A percentile compares a stretch with the other conserved stretches of the same genome.
phyloP scores from a whole-genome alignment of 1,140 invertebrate species.

The Leptestheria dahalacensis region DNA sequence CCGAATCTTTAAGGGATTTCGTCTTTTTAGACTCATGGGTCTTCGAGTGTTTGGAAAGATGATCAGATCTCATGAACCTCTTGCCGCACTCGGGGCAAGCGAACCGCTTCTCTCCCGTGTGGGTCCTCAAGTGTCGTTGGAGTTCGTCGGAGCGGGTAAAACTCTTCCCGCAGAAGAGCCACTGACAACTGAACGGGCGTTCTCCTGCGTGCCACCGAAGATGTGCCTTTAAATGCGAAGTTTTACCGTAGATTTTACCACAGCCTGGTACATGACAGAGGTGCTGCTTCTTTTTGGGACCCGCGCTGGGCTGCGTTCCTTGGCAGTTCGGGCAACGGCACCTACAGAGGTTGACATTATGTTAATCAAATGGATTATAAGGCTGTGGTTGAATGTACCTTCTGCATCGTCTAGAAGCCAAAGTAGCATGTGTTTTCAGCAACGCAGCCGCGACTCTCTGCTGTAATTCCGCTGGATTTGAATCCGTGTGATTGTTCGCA shows the following conservation, averaged over 20 bases:
- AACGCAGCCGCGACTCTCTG: slow-evolving; percentile 5
- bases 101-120: slow-evolving; percentile 91
- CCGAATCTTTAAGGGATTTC: not conserved
- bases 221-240: slow-evolving; percentile 53
- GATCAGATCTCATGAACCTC: slow-evolving; percentile 57
- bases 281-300: slow-evolving; percentile 68
- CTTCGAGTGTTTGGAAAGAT: slow-evolving; percentile 89
- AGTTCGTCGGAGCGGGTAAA: slow-evolving; percentile 95
- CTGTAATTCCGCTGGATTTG: slow-evolving; percentile 1
- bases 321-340: slow-evolving; percentile 23
- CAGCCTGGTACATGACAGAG: slow-evolving; percentile 50
- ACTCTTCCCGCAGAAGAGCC: slow-evolving; percentile 42
- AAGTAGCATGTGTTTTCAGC: slow-evolving; percentile 10
- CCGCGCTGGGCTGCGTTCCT: slow-evolving; percentile 22
- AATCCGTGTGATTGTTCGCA: not conserved
- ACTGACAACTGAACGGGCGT: slow-evolving; percentile 42
- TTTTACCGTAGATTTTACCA: slow-evolving; percentile 51
- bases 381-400: not conserved
- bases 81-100: slow-evolving; percentile 89
- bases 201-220: slow-evolving; percentile 47
- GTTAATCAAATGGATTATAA: not conserved
- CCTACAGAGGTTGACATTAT: not conserved
- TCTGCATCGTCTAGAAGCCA: slow-evolving; percentile 20
- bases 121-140: slow-evolving; percentile 86
- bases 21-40: slow-evolving; percentile 47